Evolutionary conservation across 2,888 invertebrate genomes (phyloP).

Genomic region (Dasypolia templi): DNA sequence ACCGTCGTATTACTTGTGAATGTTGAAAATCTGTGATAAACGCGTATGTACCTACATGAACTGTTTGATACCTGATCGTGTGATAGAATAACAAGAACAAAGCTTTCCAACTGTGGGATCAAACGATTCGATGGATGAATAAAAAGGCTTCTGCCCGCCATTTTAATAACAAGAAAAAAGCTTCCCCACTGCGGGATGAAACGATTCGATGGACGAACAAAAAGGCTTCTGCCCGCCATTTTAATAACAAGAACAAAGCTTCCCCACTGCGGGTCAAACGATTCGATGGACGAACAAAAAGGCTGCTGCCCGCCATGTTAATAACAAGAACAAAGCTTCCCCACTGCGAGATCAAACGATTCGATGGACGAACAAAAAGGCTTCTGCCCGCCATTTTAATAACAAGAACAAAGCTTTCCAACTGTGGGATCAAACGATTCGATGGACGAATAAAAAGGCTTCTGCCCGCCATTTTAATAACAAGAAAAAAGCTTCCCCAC

Average conservation of each 20-base stretch:
- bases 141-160: conserved; percentile 54
- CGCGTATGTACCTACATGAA: conserved; percentile 39
- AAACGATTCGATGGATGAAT: conserved; percentile 47
- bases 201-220: conserved; percentile 45
- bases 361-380: conserved; percentile 49
- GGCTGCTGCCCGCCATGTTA: conserved; percentile 50
- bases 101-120: conserved; percentile 61
- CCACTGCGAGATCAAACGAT: conserved; percentile 61
- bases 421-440: conserved; percentile 61
- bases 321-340: conserved; percentile 63
- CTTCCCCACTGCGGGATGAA: conserved; percentile 61
- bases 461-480: conserved; percentile 53
- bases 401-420: conserved; percentile 62
- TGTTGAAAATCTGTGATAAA: conserved; percentile 43
- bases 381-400: conserved; percentile 53
- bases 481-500: conserved; percentile 61
- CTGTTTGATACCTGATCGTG: conserved; percentile 65
- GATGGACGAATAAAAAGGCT: conserved; percentile 51
- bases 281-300: conserved; percentile 50
- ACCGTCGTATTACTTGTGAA: conserved; percentile 36
- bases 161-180: conserved; percentile 65
- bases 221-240: conserved; percentile 55
- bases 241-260: conserved; percentile 64
- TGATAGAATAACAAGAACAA: conserved; percentile 63
- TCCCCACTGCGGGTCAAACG: conserved; percentile 59